phyloP scores from a whole-genome alignment of 2,888 invertebrate genomes.

The Uropetala carovei region DNA sequence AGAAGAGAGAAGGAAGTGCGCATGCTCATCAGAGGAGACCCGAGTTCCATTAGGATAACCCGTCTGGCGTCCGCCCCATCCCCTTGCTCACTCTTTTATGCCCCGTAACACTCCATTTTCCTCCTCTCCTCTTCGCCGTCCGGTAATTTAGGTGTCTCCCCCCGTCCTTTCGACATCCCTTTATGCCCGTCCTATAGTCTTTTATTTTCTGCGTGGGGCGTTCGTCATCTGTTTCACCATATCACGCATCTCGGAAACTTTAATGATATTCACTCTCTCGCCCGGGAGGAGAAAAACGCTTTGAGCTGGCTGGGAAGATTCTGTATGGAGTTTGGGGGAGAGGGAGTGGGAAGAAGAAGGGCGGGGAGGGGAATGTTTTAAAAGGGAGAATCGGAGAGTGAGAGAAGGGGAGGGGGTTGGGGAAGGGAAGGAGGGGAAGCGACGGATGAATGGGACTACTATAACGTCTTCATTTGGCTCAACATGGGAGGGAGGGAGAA shows the following conservation, averaged over 20 bases:
- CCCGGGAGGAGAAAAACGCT: neutral
- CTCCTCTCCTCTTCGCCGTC: neutral
- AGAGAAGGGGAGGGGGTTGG: neutral
- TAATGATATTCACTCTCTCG: constrained; percentile 36
- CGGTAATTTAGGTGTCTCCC: neutral
- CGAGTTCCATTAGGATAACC: too few relatives aligned
- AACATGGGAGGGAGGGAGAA: neutral
- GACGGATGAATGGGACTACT: neutral
- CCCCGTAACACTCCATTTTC: neutral
- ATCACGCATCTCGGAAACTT: constrained; percentile 23
- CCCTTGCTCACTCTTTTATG: too few relatives aligned
- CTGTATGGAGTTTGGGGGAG: neutral
- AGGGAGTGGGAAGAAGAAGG: neutral
- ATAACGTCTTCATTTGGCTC: constrained; percentile 40
- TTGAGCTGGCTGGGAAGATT: neutral
- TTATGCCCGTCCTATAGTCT: neutral
- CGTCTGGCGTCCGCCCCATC: too few relatives aligned
- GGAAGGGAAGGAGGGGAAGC: neutral
- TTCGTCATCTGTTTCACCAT: constrained; percentile 39
- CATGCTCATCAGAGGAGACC: too few relatives aligned
- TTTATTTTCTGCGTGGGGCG: neutral
- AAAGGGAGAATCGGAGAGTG: neutral
- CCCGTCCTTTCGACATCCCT: neutral
- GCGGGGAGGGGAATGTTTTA: too few relatives aligned
- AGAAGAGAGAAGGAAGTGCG: too few relatives aligned